Conservation (phyloP, 2,113 vertebrate species). For the Acanthisitta chloris region DNA sequence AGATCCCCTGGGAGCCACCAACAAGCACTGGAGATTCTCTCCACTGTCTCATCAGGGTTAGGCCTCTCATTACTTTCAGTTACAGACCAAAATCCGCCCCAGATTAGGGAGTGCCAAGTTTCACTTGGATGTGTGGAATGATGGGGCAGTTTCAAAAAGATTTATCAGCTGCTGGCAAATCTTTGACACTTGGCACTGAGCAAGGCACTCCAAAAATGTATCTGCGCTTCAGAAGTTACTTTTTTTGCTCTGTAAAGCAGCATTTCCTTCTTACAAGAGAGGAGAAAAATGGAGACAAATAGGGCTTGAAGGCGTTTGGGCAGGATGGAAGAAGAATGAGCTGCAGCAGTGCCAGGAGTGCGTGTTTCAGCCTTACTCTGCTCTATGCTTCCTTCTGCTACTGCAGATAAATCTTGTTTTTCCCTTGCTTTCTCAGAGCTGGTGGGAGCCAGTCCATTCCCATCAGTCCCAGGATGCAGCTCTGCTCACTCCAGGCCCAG, state of each 20-base stretch:
- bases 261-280: neutral
- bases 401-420: neutral
- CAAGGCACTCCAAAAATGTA: constrained; percentile 3
- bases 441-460: neutral
- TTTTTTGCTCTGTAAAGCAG: neutral
- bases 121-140: neutral
- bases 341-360: neutral
- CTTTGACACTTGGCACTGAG: neutral
- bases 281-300: constrained; percentile 6
- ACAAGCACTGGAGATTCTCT: neutral
- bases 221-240: neutral
- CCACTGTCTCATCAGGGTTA: neutral
- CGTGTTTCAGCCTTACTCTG: neutral
- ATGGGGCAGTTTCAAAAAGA: neutral
- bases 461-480: neutral
- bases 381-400: neutral
- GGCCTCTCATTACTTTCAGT: neutral
- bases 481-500: neutral
- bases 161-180: constrained; percentile 17
- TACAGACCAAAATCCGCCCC: neutral
- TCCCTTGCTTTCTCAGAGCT: neutral
- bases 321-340: constrained; percentile 15
- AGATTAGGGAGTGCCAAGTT: neutral
- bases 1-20: neutral
- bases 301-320: neutral